Conservation (phyloP, 2,888 invertebrate genomes). For the Platynereis dumerilii region DNA sequence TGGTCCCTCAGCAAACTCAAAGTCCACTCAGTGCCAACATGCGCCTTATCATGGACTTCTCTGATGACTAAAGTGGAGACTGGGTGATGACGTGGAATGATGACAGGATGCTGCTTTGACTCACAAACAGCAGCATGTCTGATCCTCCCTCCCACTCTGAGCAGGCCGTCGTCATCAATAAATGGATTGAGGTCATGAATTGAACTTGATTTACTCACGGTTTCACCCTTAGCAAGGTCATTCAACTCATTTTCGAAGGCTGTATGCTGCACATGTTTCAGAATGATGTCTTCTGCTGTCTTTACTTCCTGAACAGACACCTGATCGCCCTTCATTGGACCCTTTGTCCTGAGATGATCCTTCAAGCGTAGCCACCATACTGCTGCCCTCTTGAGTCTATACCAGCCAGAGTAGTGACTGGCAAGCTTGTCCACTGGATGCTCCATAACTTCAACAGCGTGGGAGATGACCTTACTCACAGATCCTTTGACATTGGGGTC, state of each 20-base stretch:
- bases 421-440: constrained; percentile 2
- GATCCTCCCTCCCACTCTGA: constrained; percentile 32
- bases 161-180: constrained; percentile 30
- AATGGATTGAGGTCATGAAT: constrained; percentile 18
- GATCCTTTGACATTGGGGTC: constrained; percentile 17
- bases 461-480: neutral
- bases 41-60: constrained; percentile 34
- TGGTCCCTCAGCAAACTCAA: too few relatives aligned
- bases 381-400: neutral
- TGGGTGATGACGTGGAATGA: constrained; percentile 20
- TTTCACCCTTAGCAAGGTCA: neutral
- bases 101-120: constrained; percentile 26
- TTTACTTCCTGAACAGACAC: constrained; percentile 9
- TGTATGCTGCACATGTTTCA: constrained; percentile 12
- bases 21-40: too few relatives aligned
- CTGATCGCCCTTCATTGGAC: neutral
- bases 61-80: constrained; percentile 25
- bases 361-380: neutral
- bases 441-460: neutral
- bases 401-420: constrained; percentile 23
- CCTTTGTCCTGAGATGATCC: neutral
- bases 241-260: constrained; percentile 18
- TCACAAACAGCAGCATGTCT: constrained; percentile 3
- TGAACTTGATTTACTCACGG: too few relatives aligned
- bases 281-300: constrained; percentile 14